Evolutionary conservation across 2,113 vertebrate genomes (phyloP).

Genomic region (Cavia aperea): DNA sequence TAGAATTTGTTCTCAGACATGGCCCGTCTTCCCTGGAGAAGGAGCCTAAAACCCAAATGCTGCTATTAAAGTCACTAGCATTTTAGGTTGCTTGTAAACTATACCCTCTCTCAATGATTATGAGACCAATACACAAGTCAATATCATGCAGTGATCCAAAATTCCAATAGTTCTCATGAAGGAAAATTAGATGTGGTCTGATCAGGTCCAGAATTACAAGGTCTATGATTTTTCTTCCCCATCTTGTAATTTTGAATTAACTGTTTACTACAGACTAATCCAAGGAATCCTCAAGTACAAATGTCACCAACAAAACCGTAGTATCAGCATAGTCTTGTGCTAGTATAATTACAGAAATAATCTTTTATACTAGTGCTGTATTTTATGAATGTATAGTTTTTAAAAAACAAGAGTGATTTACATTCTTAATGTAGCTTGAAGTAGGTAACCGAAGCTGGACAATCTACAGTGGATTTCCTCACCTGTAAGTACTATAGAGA

Average conservation of each 20-base stretch:
- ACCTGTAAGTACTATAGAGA: background rate
- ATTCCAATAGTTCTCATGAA: accelerated
- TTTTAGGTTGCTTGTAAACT: background rate
- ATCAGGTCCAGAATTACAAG: background rate
- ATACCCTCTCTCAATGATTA: background rate
- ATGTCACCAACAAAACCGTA: background rate
- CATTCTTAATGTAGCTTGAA: background rate
- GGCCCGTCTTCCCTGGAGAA: background rate
- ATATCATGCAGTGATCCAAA: background rate
- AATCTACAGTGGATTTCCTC: background rate
- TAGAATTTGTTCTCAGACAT: background rate
- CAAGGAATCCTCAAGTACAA: background rate
- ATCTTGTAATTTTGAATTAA: background rate
- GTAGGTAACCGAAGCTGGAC: background rate
- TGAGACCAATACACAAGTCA: background rate
- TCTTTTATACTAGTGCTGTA: background rate
- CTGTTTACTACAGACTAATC: background rate
- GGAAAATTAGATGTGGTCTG: background rate
- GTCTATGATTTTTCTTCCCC: background rate
- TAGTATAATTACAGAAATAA: background rate
- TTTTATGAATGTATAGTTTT: background rate
- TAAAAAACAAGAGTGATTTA: background rate
- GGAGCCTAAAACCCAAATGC: background rate
- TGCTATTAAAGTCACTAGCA: background rate
- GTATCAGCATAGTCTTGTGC: background rate